Evolutionary conservation across 2,113 vertebrate species (phyloP).

Genomic region (Campylorhamphus procurvoides): DNA sequence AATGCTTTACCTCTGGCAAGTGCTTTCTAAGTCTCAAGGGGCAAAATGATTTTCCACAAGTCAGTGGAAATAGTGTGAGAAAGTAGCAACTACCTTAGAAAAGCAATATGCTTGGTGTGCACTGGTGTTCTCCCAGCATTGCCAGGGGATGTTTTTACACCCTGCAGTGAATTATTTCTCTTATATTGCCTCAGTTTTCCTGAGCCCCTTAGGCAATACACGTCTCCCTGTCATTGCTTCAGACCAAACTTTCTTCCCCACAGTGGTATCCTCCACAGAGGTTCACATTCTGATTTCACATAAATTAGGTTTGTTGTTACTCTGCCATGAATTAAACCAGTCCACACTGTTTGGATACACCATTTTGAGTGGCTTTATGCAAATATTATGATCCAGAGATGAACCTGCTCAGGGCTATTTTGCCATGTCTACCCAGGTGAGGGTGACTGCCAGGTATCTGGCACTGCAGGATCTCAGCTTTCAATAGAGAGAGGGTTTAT

Average conservation of each 20-base stretch:
- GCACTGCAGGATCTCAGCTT: fast-evolving
- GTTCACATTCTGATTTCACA: neutral
- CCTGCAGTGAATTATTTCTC: neutral
- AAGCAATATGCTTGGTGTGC: neutral
- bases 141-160: fast-evolving
- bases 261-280: neutral
- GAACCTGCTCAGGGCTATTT: neutral
- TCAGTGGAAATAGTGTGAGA: neutral
- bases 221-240: neutral
- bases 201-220: no score
- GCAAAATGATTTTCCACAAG: neutral
- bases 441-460: neutral
- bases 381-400: neutral
- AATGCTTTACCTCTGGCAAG: neutral
- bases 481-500: neutral
- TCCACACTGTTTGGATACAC: neutral
- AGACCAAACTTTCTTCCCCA: neutral
- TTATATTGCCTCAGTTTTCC: neutral
- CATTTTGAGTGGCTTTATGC: neutral
- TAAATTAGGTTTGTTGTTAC: neutral
- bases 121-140: neutral
- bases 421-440: neutral
- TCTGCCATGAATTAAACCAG: neutral
- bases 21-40: neutral
- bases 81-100: neutral